Base-by-base conservation (phyloP, 2,113 vertebrate species). In the Taurulus bubalis region DNA sequence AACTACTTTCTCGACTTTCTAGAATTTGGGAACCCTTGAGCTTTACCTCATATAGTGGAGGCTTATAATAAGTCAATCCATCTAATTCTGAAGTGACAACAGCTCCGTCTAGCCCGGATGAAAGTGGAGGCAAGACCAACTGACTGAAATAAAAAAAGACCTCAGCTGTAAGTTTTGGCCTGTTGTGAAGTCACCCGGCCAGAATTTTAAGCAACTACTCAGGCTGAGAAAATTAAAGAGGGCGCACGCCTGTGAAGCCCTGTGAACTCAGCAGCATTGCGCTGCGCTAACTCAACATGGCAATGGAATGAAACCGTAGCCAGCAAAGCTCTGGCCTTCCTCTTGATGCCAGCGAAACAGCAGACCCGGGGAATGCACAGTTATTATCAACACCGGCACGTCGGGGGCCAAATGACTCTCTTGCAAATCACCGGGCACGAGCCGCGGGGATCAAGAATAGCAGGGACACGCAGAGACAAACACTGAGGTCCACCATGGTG, bases 381-480 rank as follows among this genome's bases (percentile, higher is more conserved):
- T 90, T 91, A 90, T 88, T 86, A 91, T 90, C 90, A 91, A 90
- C 82, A 75, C 45, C 84, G 72, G 76, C 71, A 15, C 60, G 84
- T 89, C 83, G 20, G 63, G 26, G 85, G 74, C 30, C 63, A 58
- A 77, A 79, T 88, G 77, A 77, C 67, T 72, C 75, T 75, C 53
- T 67, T 20, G 75, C 77, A 71, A 45, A 73, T 76, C 86, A 71
- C 34, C 42, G 6, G 83, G 36, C 84, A 75, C 74, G 51, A 80
- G 86, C 84, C 58, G 12, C 47, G 8, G 75, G 0, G 59, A 76
- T 79, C 73, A 8, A 59, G 77, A 86, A 85, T 72, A 89, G 71
- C 64, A 51, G 5, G 66, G 80, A 82, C 30, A 56, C 3, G 16
- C 69, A 85, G 77, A 82, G 71, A 75, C 68, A 70, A 68, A 32